Percentiles rank a stretch among this genome's conserved stretches.
These are phyloP conservation scores for Sapajus apella DNA, from an alignment of 2,113 vertebrate genomes.

Conservation along the genomic window DNA sequence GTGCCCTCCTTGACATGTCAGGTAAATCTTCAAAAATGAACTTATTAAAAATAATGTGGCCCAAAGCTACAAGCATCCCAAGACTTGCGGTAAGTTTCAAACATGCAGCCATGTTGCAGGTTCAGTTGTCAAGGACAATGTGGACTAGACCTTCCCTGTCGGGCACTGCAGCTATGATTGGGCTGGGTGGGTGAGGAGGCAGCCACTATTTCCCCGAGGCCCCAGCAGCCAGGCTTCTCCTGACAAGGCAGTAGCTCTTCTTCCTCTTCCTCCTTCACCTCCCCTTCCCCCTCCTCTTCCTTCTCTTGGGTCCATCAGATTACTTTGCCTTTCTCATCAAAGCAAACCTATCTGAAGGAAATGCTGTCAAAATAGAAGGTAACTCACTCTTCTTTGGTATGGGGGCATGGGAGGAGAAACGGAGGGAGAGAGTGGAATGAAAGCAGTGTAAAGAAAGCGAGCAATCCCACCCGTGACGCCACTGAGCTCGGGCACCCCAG, in stretches of 20 bases:
- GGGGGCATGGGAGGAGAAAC: not conserved
- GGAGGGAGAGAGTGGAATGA: not conserved
- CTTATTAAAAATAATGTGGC: not conserved
- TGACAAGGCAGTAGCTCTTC: not conserved
- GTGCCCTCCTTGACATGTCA: not conserved
- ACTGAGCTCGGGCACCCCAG: not conserved
- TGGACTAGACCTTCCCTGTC: not conserved
- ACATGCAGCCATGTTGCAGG: not conserved
- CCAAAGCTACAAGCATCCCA: not conserved
- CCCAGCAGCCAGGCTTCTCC: not conserved
- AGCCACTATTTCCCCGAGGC: no score
- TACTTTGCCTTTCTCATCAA: not conserved
- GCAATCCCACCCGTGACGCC: not conserved
- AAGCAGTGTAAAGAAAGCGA: not conserved
- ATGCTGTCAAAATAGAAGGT: not conserved
- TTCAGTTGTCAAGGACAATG: not conserved
- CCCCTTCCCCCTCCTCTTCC: not conserved
- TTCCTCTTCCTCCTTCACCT: not conserved
- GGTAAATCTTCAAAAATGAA: not conserved
- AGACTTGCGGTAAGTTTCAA: not conserved
- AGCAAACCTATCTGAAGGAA: not conserved
- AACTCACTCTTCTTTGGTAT: not conserved
- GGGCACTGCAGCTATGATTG: not conserved
- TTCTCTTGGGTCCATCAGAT: not conserved
- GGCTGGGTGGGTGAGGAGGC: no score